Percentiles rank a stretch among this genome's conserved stretches.
These are phyloP conservation scores for Hemistola chrysoprasaria DNA, from an alignment of 2,888 invertebrate genomes.

Conservation along the genomic window DNA sequence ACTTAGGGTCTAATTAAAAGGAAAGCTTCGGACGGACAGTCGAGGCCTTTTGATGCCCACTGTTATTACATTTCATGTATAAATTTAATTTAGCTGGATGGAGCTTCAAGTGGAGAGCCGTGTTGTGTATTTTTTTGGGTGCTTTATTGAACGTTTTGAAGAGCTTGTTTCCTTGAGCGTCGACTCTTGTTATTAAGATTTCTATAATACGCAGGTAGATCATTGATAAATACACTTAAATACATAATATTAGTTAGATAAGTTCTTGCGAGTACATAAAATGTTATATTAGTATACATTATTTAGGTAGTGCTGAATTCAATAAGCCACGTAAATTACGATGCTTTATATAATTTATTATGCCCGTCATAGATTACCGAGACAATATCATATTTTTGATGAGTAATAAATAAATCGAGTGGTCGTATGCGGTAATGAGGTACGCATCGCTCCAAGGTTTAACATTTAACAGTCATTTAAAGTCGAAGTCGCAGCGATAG, in stretches of 20 bases:
- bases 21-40: constrained; percentile 76
- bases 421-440: constrained; percentile 59
- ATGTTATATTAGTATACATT: no score
- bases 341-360: constrained; percentile 2
- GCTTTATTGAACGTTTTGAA: constrained; percentile 59
- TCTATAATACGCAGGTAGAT: constrained; percentile 28
- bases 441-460: constrained; percentile 44
- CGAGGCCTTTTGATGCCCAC: constrained; percentile 78
- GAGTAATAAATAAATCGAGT: constrained; percentile 57
- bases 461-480: constrained; percentile 64
- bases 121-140: constrained; percentile 56
- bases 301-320: no score
- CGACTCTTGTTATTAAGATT: constrained; percentile 36
- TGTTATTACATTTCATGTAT: constrained; percentile 78
- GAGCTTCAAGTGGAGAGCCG: constrained; percentile 65
- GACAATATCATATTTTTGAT: constrained; percentile 55
- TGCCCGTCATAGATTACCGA: constrained; percentile 28
- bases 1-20: constrained; percentile 82
- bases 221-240: constrained; percentile 10
- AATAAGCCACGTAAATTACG: no score
- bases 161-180: constrained; percentile 46
- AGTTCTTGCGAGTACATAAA: no score
- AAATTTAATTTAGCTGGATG: constrained; percentile 77
- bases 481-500: constrained; percentile 51
- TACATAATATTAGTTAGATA: neutral